These are phyloP conservation scores for Oegoconia quadripuncta DNA, from an alignment of 2,888 invertebrate species.

Conservation along the genomic window DNA sequence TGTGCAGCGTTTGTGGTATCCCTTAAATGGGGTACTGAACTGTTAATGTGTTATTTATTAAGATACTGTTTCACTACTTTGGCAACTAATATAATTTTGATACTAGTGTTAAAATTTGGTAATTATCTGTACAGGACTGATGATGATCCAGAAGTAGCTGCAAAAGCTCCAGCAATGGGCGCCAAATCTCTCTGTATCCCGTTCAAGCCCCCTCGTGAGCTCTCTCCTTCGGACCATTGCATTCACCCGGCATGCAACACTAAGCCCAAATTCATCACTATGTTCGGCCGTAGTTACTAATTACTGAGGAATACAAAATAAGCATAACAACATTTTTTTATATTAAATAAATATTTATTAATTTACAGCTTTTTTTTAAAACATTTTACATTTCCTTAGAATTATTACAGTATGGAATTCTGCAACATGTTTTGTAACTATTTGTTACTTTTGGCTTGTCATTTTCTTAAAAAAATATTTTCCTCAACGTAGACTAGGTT, in stretches of 20 bases:
- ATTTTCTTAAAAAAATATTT: too few relatives aligned
- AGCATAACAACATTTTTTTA: conserved; percentile 12
- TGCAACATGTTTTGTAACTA: too few relatives aligned
- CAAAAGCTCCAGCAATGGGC: conserved; percentile 97
- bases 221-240: conserved; percentile 84
- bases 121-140: conserved; percentile 83
- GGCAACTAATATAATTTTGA: too few relatives aligned
- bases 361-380: conserved; percentile 3
- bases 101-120: too few relatives aligned
- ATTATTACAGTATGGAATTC: too few relatives aligned
- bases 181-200: conserved; percentile 99
- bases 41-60: too few relatives aligned
- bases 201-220: conserved; percentile 88
- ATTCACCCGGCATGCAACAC: conserved; percentile 91
- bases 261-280: conserved; percentile 89
- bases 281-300: conserved; percentile 97
- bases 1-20: too few relatives aligned
- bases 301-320: not conserved
- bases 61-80: not conserved
- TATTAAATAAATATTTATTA: conserved; percentile 31
- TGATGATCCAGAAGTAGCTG: conserved; percentile 76
- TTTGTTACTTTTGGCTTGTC: too few relatives aligned
- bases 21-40: too few relatives aligned
- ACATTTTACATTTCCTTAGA: too few relatives aligned
- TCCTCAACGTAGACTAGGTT: too few relatives aligned